These are phyloP conservation scores for Thecophora atra DNA, from an alignment of 2,888 invertebrate genomes.

Conservation along the genomic window DNA sequence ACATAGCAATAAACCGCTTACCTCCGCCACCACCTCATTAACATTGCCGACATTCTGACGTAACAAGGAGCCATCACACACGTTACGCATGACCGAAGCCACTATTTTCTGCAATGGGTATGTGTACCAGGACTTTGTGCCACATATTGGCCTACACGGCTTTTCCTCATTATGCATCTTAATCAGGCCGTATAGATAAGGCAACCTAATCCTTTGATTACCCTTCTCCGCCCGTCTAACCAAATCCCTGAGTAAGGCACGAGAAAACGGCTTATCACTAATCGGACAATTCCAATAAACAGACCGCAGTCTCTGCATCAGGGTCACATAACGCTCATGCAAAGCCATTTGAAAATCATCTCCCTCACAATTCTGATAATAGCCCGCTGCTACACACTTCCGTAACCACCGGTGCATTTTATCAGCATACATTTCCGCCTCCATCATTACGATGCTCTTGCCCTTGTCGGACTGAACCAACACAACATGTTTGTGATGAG, in stretches of 20 bases:
- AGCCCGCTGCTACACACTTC: neutral
- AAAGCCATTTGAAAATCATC: neutral
- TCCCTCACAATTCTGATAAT: neutral
- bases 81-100: neutral
- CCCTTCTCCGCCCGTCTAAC: neutral
- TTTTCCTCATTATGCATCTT: neutral
- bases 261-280: neutral
- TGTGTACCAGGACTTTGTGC: neutral
- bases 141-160: constrained; percentile 9
- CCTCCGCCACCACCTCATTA: neutral
- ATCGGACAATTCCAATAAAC: neutral
- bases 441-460: neutral
- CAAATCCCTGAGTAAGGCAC: neutral
- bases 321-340: neutral
- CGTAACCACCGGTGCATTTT: neutral
- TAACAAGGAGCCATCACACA: neutral
- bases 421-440: neutral
- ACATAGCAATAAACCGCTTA: neutral
- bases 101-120: neutral
- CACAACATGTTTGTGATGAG: neutral
- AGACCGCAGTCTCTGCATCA: neutral
- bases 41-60: neutral
- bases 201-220: neutral
- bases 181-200: neutral
- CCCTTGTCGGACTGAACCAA: constrained; percentile 11